Percentiles rank a stretch among this genome's conserved stretches.
Conservation (phyloP, 2,888 invertebrate species). For the Ophion costatus region DNA sequence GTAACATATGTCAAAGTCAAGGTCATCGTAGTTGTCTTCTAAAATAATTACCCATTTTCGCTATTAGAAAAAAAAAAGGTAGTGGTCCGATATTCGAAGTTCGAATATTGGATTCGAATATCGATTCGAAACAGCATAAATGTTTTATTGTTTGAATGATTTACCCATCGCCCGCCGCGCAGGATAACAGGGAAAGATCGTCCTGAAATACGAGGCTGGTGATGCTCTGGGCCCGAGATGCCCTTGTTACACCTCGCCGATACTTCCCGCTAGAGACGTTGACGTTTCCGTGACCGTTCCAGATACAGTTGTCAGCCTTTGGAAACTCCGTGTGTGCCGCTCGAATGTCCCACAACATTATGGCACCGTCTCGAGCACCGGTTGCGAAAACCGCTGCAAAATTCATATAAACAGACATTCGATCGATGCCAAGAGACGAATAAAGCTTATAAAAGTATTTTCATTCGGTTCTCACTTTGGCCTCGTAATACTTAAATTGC, state of each 20-base stretch:
- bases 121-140: too few relatives aligned
- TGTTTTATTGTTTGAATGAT: background rate
- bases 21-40: too few relatives aligned
- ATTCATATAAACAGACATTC: background rate
- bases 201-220: constrained; percentile 94
- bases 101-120: too few relatives aligned
- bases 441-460: too few relatives aligned
- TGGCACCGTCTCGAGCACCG: constrained; percentile 94
- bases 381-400: constrained; percentile 91
- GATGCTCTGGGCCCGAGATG: constrained; percentile 88
- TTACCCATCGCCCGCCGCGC: constrained; percentile 94
- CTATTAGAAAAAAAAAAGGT: too few relatives aligned
- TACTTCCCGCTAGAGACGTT: constrained; percentile 81
- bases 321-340: constrained; percentile 84
- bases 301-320: constrained; percentile 90
- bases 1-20: too few relatives aligned
- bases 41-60: too few relatives aligned
- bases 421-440: background rate
- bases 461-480: too few relatives aligned
- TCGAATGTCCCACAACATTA: constrained; percentile 93
- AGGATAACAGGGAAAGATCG: constrained; percentile 91
- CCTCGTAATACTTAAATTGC: too few relatives aligned
- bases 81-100: too few relatives aligned
- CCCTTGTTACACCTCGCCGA: constrained; percentile 79
- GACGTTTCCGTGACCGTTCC: constrained; percentile 87